These are phyloP conservation scores for Tauraco erythrolophus DNA, from an alignment of 2,113 vertebrate species.

Conservation along the genomic window DNA sequence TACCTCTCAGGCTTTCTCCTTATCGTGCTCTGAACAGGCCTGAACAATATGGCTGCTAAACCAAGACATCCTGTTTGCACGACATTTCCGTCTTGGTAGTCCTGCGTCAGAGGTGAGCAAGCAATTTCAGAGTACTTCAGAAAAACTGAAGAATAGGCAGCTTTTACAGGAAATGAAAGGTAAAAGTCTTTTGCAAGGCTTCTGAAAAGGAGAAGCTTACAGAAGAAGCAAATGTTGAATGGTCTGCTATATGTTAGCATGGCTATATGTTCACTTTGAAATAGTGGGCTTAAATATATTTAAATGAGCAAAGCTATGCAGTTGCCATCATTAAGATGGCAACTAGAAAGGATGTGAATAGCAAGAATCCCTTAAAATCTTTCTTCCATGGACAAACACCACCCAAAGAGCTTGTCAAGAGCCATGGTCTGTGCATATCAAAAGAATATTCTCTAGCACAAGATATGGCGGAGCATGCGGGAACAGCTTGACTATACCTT, in stretches of 20 bases:
- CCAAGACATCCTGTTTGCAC: neutral
- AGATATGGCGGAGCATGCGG: neutral
- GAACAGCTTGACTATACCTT: neutral
- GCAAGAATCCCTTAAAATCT: neutral
- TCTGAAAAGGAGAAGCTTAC: neutral
- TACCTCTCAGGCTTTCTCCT: neutral
- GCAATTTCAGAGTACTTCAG: neutral
- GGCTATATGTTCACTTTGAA: neutral
- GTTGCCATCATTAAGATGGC: neutral
- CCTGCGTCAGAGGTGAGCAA: neutral
- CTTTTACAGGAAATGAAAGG: neutral
- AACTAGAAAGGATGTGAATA: neutral
- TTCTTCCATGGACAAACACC: neutral
- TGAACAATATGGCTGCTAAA: neutral
- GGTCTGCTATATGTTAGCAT: neutral
- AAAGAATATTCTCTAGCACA: constrained; percentile 10
- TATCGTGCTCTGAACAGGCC: neutral
- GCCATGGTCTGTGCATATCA: neutral
- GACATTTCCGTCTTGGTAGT: neutral
- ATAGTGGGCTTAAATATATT: neutral
- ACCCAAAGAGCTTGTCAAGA: neutral
- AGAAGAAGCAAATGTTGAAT: neutral
- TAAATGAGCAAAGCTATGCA: neutral
- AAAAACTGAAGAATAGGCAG: neutral
- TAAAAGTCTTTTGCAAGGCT: neutral